Base-by-base conservation (phyloP, 2,113 vertebrate genomes). In the Odocoileus hemionus region DNA sequence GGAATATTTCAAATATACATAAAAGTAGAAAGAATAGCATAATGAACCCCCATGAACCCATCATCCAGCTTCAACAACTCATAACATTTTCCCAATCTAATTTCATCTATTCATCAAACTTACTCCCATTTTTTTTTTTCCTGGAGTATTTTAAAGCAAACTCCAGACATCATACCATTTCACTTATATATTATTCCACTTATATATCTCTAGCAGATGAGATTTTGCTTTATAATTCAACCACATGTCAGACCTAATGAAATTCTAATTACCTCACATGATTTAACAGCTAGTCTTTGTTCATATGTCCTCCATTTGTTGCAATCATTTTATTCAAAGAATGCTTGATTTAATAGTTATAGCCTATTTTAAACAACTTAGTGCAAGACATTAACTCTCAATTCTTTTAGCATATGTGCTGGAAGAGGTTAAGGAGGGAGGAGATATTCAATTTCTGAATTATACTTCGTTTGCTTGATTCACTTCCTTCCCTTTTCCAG, bases 1-100 rank as follows among this genome's bases (percentile, higher is more conserved):
- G 55, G 61, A 93, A 70, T 93, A 96, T 96, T 96, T 97, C 54
- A 97, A 61, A 93, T 94, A 86, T 45, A 94, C 50, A 55, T 88
- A 89, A 93, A 98, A 94, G 74, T 82, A 82, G 45, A 96, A 92
- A 78, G 21, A 88, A 55, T 5, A 91, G 85, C 85, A 76, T 78
- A 64, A 85, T 47, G 78, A 95, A 85, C 64, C 36, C 74, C 58
- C 52, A 91, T 55, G 91, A 95, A 84, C 39, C n/a, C 61, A 90
- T 58, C 23, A 85, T 28, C 43, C 50, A 90, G 64, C 39, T 94
- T 84, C 85, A 97, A 82, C 26, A 76, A 94, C 57, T 91, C 76
- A 52, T 47, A 82, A 74, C 45, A 76, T 91, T 95, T 74, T 91
- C 45, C 60, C 76, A 92, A 33, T 86, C 60, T 90, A 92, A 93